Base-by-base conservation (phyloP, 2,113 vertebrate genomes). In the Beaufortia kweichowensis region DNA sequence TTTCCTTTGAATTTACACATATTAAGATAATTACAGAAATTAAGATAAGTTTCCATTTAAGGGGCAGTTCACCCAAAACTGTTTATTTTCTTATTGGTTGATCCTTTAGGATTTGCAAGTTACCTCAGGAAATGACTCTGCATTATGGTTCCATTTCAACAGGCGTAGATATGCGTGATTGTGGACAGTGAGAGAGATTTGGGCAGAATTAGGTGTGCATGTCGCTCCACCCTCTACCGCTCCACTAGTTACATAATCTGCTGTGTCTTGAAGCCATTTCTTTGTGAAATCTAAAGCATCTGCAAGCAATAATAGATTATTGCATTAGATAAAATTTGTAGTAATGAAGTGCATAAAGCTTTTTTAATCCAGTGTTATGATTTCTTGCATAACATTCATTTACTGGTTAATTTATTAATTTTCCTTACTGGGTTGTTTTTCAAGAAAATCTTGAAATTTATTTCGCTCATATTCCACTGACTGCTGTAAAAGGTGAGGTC, bases 401-500 rank as follows among this genome's bases (percentile, higher is more conserved):
- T 10, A 46, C 14, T 46, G 14, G 14, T 53, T 28, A 23, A 39
- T 24, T 67, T 19, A 70, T 9, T 17, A 26, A 33, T 53, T 48
- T 39, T 78, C 82, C 94, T 87, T 92, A 99, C 97, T 95, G 66
- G 95, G 96, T 53, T 97, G 96, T 88, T 95, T 98, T 71, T 97
- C 94, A 86, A 96, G 85, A 81, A 98, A 93, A 76, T 94, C 93
- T 84, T 97, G 94, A 90, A 99, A 99, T 86, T 98, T 98, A 88
- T 92, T 95, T 84, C 95, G 94, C 88, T 99, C 96, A n/a, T 98
- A 99, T 77, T 99, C 96, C 33, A 94, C 95, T 0, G 96, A 97
- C 70, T 98, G 96, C 86, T 98, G 94, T 92, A 98, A 94, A 85
- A 99, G 91, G 83, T 96, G 96, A 24, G 97, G 96, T 79, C 95